Conservation (phyloP, 2,113 vertebrate genomes). For the Zonotrichia leucophrys region DNA sequence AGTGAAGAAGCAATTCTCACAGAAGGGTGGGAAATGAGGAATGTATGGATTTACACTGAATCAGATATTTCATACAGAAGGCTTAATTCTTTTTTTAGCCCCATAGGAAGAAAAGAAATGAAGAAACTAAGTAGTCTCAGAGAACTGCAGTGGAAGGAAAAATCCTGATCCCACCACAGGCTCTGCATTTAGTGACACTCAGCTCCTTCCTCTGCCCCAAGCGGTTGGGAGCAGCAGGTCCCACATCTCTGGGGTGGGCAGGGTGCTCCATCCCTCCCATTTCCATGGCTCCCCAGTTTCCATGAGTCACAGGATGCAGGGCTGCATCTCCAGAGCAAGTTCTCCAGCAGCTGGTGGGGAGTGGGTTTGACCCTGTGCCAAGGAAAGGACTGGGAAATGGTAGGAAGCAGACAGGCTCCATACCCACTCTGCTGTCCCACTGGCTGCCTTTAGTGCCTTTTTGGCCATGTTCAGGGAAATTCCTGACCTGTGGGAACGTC, state of each 20-base stretch:
- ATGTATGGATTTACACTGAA: background rate
- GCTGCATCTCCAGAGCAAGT: background rate
- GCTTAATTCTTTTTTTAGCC: background rate
- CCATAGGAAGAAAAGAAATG: background rate
- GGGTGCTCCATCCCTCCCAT: background rate
- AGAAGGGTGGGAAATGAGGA: background rate
- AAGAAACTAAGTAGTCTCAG: background rate
- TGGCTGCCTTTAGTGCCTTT: background rate
- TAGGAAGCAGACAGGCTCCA: background rate
- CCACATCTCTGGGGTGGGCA: background rate
- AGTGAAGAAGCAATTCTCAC: background rate
- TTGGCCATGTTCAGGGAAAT: background rate
- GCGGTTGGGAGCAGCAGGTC: background rate
- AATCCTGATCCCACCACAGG: background rate
- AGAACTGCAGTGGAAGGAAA: background rate
- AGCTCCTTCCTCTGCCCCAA: background rate
- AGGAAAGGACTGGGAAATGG: background rate
- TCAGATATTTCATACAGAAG: background rate
- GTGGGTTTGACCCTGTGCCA: background rate
- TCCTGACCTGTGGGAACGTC: background rate
- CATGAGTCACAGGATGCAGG: accelerated
- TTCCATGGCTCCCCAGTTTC: background rate
- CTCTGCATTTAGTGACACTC: background rate
- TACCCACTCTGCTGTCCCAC: background rate
- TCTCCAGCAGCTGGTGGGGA: background rate